Evolutionary conservation across 2,888 invertebrate genomes (phyloP), one percentile per base, ranked within the genome.

Genomic region (Drosophila diplacantha): DNA sequence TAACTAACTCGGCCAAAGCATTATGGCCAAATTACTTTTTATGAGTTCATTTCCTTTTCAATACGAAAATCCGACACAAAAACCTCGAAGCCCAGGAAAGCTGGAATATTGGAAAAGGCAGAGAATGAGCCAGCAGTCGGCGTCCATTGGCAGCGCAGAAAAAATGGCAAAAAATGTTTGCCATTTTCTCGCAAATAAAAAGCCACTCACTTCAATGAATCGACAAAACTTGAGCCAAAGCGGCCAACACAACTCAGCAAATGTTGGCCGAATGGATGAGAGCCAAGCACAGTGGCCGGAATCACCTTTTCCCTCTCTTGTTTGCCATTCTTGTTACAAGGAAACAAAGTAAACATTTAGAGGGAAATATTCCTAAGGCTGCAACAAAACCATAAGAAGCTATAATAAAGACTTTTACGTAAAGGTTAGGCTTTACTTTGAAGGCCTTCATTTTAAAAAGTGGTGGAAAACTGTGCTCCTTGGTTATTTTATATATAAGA

Each of bases 1-100:
- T 83, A 78, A 83, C 81, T 78, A 76, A 79, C 80, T 81, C 75
- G 69, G 65, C 77, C 82, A 74, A 81, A 76, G 74, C 80, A 82
- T 81, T 81, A 82, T 73, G 83, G 71, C 83, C 69, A 81, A 83
- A 81, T 81, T 83, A 83, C 83, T 83, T 81, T 81, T 81, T 81
- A 81, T 81, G 83, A 81, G 79, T 83, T 83, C 71, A 78, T 81
- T 81, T 81, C 78, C 75, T 69, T 72, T 75, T 72, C 82, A 80
- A 76, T 79, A 71, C 56, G 56, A 52, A 62, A 66, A 66, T 59
- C 69, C 31, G 47, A 37, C 31, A 53, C 22, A 43, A 57, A 68
- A 11, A 59, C 41, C 32, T 46, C 61, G 37, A 62, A 56, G 46
- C 26, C 34, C 22, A 32, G 5, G 0, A 49, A 31, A 34, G 18